Evolutionary conservation across 2,888 invertebrate species (phyloP), one percentile per base, ranked within the genome.

Genomic region (Volucella inflata): DNA sequence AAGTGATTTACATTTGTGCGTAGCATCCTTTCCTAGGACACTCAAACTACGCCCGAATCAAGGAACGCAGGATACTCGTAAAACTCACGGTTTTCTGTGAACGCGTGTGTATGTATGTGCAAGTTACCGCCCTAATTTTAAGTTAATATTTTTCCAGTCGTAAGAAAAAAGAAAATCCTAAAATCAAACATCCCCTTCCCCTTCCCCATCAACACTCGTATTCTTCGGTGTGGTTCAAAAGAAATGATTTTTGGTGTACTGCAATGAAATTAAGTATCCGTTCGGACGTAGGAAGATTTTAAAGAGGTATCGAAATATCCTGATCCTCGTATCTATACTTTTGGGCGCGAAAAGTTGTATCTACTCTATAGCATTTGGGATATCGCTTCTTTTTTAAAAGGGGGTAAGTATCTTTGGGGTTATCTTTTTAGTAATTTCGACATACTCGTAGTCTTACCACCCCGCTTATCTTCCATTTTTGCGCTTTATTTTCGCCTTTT

Each of bases 81-180:
- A 72, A 68, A 78, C 42, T 53, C 65, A 71, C 82, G 60, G 53
- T 55, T 78, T 21, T 17, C 57, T 59, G 51, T 65, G 59, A 53
- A 48, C 51, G 51, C 57, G 40, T 67, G 64, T 74, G 55, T 68
- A 3, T 77, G 42, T 75, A 64, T 79, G 67, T 64, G 57, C 67
- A 71, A 81, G 85, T 80, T 85, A 85, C 85, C 85, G 85, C 85
- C 85, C 85, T 85, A 77, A 81, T 85, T 85, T 85, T 68, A 57
- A 81, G 76, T 70, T 38, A 11, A n/a, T 50, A 42, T 78, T 62
- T 62, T 64, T 71, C 60, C 36, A 60, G 64, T 55, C 57, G 51
- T 30, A 74, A 64, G 42, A 30, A 38, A 50, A 59, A 46, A 30
- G 30, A 30, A 6, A 30, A 6, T 30, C 30, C 6, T 30, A 30